A percentile compares a stretch with the other conserved stretches of the same genome.
phyloP scores from a whole-genome alignment of 2,888 invertebrate genomes.

The Habrosyne pyritoides region DNA sequence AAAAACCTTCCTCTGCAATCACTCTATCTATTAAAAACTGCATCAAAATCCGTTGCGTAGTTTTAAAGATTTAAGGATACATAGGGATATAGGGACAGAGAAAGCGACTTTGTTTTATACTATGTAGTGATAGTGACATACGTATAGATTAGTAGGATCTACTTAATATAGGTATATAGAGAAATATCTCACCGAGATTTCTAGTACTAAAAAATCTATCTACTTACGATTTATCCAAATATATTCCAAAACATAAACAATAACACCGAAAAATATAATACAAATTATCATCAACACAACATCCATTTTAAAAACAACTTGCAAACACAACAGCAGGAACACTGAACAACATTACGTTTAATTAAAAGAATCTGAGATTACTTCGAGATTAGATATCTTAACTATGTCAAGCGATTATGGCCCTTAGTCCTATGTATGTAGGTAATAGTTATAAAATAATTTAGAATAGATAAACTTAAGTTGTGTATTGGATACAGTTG shows the following conservation, averaged over 20 bases:
- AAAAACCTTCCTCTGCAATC: no score
- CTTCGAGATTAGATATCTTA: background rate
- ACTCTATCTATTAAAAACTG: no score
- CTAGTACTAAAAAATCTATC: background rate
- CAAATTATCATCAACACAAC: conserved; percentile 14
- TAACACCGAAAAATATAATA: conserved; percentile 16
- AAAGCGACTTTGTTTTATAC: no score
- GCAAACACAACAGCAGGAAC: background rate
- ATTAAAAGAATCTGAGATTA: background rate
- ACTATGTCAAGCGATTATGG: background rate
- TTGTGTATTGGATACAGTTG: background rate
- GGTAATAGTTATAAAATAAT: background rate
- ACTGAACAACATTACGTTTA: background rate
- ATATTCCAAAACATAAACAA: conserved; percentile 18
- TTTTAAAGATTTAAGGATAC: no score
- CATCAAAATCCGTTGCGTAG: no score
- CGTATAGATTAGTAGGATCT: no score
- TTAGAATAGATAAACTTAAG: background rate
- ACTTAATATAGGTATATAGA: no score
- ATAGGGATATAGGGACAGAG: no score
- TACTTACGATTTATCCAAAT: conserved; percentile 13
- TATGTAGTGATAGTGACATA: no score
- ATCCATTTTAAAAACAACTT: background rate
- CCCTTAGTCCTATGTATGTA: background rate
- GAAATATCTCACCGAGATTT: no score